phyloP scores from a whole-genome alignment of 2,797 vertebrate genomes.

The Loris lydekkerianus region DNA sequence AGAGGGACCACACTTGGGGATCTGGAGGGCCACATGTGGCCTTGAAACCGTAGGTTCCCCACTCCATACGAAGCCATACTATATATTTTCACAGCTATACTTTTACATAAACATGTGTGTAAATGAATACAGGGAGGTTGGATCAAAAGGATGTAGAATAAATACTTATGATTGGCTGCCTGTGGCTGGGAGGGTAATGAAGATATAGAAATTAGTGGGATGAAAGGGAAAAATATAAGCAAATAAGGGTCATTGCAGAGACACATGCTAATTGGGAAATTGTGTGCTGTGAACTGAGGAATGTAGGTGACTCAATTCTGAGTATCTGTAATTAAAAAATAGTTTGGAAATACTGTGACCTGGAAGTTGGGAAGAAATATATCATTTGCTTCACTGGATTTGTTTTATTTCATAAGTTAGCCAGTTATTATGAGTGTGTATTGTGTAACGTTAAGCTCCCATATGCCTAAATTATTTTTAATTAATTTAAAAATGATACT shows the following conservation, averaged over 20 bases:
- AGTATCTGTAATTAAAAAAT: not conserved
- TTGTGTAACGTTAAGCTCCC: not conserved
- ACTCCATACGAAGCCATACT: not conserved
- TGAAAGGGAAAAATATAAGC: not conserved
- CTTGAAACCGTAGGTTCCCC: too few relatives aligned
- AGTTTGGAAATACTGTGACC: not conserved
- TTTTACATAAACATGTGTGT: not conserved
- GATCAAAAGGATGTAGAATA: not conserved
- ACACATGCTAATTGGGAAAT: not conserved
- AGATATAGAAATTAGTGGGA: not conserved
- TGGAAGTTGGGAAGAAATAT: not conserved
- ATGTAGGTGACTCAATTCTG: not conserved
- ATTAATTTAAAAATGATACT: not conserved
- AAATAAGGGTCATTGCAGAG: not conserved
- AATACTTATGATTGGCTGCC: not conserved
- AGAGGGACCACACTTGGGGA: too few relatives aligned
- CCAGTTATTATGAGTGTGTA: not conserved
- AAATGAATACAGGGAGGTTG: not conserved
- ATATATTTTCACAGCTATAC: not conserved
- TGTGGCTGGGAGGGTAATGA: not conserved
- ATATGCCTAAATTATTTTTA: slow-evolving; percentile 3
- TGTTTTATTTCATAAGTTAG: not conserved
- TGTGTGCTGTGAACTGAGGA: not conserved
- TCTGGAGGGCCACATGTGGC: too few relatives aligned
- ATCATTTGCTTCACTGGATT: not conserved